Percentiles rank a stretch among this genome's conserved stretches.
Evolutionary conservation across 2,797 vertebrate genomes (phyloP).

Genomic region (Tapirus indicus): DNA sequence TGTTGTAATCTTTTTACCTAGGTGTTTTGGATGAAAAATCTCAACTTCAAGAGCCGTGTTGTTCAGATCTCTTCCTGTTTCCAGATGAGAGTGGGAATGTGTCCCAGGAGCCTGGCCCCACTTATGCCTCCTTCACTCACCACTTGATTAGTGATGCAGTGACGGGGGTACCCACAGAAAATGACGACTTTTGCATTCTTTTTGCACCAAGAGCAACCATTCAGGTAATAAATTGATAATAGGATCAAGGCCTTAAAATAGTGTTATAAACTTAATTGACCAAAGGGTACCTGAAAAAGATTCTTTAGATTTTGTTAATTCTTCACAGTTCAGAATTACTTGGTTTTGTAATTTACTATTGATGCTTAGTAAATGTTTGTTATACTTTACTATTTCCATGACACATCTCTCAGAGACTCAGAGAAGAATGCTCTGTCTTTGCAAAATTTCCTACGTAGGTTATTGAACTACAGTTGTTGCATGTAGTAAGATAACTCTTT

Average conservation of each 20-base stretch:
- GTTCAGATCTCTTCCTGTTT: constrained; percentile 98
- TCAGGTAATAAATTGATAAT: constrained; percentile 88
- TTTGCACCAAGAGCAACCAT: constrained; percentile 94
- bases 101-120: constrained; percentile 93
- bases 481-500: background rate
- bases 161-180: constrained; percentile 91
- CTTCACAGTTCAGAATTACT: background rate
- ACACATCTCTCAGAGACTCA: background rate
- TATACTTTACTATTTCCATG: background rate
- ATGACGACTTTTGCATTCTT: constrained; percentile 98
- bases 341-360: background rate
- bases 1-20: constrained; percentile 73
- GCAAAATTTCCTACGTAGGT: background rate
- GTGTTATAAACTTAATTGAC: background rate
- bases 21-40: constrained; percentile 90
- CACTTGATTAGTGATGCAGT: constrained; percentile 92
- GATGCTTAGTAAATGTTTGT: background rate
- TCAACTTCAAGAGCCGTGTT: constrained; percentile 92
- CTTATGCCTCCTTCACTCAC: constrained; percentile 91
- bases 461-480: background rate
- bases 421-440: background rate
- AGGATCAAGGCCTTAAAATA: constrained; percentile 1
- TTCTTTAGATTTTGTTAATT: background rate
- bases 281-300: background rate
- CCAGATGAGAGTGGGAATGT: constrained; percentile 97